A percentile compares a stretch with the other conserved stretches of the same genome.
Evolutionary conservation across 2,888 invertebrate genomes (phyloP).

Genomic region (Hartigia nigra): DNA sequence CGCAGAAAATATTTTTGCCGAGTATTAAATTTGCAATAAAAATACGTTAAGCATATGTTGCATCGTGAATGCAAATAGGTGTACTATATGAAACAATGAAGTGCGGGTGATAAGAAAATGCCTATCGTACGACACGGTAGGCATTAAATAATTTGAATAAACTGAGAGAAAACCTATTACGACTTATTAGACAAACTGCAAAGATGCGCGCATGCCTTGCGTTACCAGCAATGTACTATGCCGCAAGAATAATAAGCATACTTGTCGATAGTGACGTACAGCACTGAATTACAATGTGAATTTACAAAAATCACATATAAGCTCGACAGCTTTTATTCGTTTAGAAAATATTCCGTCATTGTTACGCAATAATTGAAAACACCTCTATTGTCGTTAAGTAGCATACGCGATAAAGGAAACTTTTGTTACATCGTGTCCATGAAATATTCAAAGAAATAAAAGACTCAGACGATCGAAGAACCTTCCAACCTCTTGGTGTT

Average conservation of each 20-base stretch:
- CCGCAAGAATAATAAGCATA: background rate
- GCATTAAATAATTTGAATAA: background rate
- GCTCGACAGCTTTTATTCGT: background rate
- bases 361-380: background rate
- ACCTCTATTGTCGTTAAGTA: background rate
- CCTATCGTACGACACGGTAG: background rate
- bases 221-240: background rate
- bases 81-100: background rate
- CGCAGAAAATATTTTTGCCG: background rate
- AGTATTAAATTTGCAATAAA: too few species aligned
- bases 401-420: background rate
- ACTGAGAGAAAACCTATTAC: background rate
- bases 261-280: background rate
- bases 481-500: background rate
- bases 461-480: background rate
- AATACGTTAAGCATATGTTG: background rate
- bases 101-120: background rate
- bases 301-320: background rate
- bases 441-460: background rate
- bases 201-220: background rate
- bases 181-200: background rate
- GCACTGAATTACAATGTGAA: background rate
- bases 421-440: background rate
- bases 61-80: too few species aligned
- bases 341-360: background rate